Base-by-base conservation (phyloP, 2,888 invertebrate species). In the Nemurella pictetii region DNA sequence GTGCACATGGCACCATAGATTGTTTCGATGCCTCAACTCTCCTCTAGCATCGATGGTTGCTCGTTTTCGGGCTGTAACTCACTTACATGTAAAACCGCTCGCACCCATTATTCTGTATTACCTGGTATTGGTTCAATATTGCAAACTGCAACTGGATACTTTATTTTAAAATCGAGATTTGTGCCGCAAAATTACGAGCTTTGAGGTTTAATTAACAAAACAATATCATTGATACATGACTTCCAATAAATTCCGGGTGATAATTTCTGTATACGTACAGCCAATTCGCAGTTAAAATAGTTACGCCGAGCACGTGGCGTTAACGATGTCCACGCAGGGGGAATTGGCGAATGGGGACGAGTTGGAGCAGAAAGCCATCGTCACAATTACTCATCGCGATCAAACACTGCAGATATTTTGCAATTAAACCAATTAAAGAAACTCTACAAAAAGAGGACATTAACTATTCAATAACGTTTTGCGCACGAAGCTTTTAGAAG, bases 111-210 rank as follows among this genome's bases (percentile, higher is more conserved):
- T n/a, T 82, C 82, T 82, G 82, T 55, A 82, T 82, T 82, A 82
- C 82, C 82, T 55, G 55, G 55, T 55, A 82, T 82, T 72, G 82
- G 82, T 82, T 27, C 72, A 82, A 72, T 55, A 72, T 82, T 82
- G 82, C 82, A 78, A 82, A 82, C 55, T 82, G 82, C 72, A 72
- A 35, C 72, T 26, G 82, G 78, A 78, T 82, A 82, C 82, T 82
- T 82, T 82, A 82, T 82, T 82, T 82, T 72, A 9, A 82, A 82
- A 82, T 82, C 82, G 55, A 82, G 82, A 82, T 82, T 82, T 82
- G 82, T 80, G 84, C 85, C 86, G 85, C 86, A 86, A 84, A 86
- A 86, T 86, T 86, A 86, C 85, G 85, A 86, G 86, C 86, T 83
- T 83, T 80, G 85, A 84, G 85, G 86, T 86, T 86, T 86, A 85